Percentiles rank a stretch among this genome's conserved stretches.
phyloP scores from a whole-genome alignment of 1,140 invertebrate species.

The Drosophila simulans region DNA sequence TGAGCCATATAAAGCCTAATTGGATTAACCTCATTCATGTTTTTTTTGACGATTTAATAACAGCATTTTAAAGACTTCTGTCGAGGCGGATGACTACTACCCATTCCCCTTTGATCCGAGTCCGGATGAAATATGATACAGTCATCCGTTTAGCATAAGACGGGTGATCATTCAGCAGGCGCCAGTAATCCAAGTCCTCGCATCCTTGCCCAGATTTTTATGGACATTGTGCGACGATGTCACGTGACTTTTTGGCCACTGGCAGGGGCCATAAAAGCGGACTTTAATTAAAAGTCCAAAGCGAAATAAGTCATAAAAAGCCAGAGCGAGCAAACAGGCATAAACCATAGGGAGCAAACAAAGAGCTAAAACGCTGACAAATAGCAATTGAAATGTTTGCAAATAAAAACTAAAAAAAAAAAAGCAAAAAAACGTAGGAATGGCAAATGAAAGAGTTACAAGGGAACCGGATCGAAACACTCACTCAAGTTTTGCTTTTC shows the following conservation, averaged over 20 bases:
- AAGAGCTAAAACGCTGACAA: slow-evolving; percentile 38
- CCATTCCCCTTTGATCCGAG: slow-evolving; percentile 5
- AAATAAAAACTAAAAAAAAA: slow-evolving; percentile 44
- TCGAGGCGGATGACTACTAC: slow-evolving; percentile 10
- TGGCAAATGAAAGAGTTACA: slow-evolving; percentile 12
- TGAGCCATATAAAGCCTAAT: slow-evolving; percentile 9
- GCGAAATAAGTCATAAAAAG: slow-evolving; percentile 44
- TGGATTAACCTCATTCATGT: slow-evolving; percentile 28
- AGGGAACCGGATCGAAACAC: slow-evolving; percentile 24
- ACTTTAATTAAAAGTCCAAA: slow-evolving; percentile 37
- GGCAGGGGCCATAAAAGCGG: slow-evolving; percentile 29
- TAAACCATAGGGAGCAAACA: slow-evolving; percentile 36
- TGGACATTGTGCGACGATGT: slow-evolving; percentile 15
- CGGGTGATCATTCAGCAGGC: slow-evolving; percentile 28
- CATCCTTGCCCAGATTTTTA: slow-evolving; percentile 37
- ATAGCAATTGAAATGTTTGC: slow-evolving; percentile 47
- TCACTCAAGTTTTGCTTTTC: slow-evolving; percentile 13
- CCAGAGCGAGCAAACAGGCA: slow-evolving; percentile 19
- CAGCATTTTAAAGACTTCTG: slow-evolving; percentile 31
- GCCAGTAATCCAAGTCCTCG: slow-evolving; percentile 33
- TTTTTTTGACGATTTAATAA: slow-evolving; percentile 16
- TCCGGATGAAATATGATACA: slow-evolving; percentile 21
- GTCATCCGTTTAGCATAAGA: slow-evolving; percentile 41
- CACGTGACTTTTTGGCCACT: slow-evolving; percentile 37
- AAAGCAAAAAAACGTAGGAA: slow-evolving; percentile 19